phyloP scores from a whole-genome alignment of 2,797 vertebrate species.

The Notoglanidium macrostoma region DNA sequence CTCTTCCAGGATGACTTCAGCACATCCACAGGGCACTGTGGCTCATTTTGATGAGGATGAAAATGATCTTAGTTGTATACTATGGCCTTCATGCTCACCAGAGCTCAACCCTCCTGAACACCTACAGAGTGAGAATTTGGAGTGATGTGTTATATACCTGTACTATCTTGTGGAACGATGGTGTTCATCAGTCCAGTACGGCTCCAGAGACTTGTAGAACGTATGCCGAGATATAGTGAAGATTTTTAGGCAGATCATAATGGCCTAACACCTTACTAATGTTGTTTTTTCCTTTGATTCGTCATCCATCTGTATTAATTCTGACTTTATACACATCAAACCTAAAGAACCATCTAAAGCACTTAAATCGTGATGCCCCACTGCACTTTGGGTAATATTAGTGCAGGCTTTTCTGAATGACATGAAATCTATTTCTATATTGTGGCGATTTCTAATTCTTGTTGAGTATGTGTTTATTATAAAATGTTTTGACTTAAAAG shows the following conservation, averaged over 20 bases:
- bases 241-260: not conserved
- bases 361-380: conserved; percentile 49
- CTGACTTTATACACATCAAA: not conserved
- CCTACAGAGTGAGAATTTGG: too few relatives aligned
- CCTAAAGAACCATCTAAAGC: conserved; percentile 43
- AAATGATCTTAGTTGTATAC: not conserved
- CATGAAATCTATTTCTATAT: conserved; percentile 56
- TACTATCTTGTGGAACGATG: not conserved
- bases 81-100: not conserved
- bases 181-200: not conserved
- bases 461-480: conserved; percentile 56
- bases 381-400: conserved; percentile 53
- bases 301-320: not conserved
- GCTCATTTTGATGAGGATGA: too few relatives aligned
- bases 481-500: conserved; percentile 45
- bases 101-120: not conserved
- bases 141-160: not conserved
- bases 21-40: not conserved
- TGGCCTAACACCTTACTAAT: not conserved
- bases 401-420: conserved; percentile 48
- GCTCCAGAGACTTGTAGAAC: not conserved
- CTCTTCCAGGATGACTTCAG: not conserved
- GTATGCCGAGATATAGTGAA: not conserved
- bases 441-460: conserved; percentile 50
- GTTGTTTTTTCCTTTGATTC: not conserved